Conservation (phyloP, 2,888 invertebrate species). For the Mythimna albipuncta region DNA sequence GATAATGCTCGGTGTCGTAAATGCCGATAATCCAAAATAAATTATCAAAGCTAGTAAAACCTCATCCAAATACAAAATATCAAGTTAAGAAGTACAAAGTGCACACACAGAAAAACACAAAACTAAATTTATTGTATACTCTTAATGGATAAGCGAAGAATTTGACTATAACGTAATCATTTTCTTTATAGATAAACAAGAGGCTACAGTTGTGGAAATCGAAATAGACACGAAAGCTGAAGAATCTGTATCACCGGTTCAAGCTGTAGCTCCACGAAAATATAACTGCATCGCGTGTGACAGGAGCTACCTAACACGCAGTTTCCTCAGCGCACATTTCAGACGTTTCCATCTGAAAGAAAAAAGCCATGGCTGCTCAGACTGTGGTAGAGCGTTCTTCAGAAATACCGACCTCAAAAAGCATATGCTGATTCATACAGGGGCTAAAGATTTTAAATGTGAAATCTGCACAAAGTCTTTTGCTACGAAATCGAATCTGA, state of each 20-base stretch:
- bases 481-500: constrained; percentile 73
- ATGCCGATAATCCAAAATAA: neutral
- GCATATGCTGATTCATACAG: constrained; percentile 83
- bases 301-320: constrained; percentile 30
- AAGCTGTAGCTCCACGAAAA: neutral
- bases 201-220: constrained; percentile 10
- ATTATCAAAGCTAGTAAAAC: neutral
- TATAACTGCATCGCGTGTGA: constrained; percentile 50
- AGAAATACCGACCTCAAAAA: constrained; percentile 71
- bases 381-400: constrained; percentile 64
- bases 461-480: constrained; percentile 76
- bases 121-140: neutral
- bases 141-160: neutral
- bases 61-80: neutral
- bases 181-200: constrained; percentile 51
- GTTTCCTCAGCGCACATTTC: constrained; percentile 34
- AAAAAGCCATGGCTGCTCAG: constrained; percentile 65
- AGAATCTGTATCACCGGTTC: neutral
- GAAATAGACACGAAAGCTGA: constrained; percentile 28
- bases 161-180: constrained; percentile 41
- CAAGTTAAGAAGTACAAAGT: neutral
- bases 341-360: constrained; percentile 66
- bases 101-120: neutral
- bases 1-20: too few species aligned
- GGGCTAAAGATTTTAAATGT: constrained; percentile 80